These are phyloP conservation scores for Erannis defoliaria DNA, from an alignment of 2,888 invertebrate genomes.

Conservation along the genomic window DNA sequence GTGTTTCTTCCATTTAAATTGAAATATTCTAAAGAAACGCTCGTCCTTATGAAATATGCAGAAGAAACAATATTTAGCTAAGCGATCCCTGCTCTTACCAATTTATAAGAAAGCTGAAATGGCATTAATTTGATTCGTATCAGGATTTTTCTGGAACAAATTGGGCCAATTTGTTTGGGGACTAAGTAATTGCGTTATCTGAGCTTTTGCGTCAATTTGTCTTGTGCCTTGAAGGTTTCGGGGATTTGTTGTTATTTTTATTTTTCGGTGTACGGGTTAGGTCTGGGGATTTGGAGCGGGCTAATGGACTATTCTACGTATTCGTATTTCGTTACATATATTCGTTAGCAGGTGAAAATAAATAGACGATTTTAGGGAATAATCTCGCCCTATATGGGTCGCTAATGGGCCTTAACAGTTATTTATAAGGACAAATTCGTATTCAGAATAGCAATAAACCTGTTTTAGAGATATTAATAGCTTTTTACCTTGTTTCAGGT, in stretches of 20 bases:
- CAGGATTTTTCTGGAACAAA: slow-evolving; percentile 43
- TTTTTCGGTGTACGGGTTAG: slow-evolving; percentile 21
- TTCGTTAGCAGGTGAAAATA: background rate
- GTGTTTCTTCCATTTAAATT: slow-evolving; percentile 22
- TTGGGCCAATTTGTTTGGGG: slow-evolving; percentile 46
- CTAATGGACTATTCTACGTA: background rate
- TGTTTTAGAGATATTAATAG: background rate
- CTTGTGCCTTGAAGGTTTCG: slow-evolving; percentile 19
- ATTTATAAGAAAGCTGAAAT: slow-evolving; percentile 37
- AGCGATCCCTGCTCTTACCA: slow-evolving; percentile 30
- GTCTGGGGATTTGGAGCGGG: background rate
- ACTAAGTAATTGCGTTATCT: slow-evolving; percentile 47
- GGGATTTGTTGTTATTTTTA: slow-evolving; percentile 36
- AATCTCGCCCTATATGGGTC: no score
- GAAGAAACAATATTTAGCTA: slow-evolving; percentile 26
- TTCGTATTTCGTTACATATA: no score
- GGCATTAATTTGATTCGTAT: slow-evolving; percentile 45
- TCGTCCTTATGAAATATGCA: slow-evolving; percentile 28
- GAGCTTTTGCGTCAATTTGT: slow-evolving; percentile 41
- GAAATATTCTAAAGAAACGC: slow-evolving; percentile 10
- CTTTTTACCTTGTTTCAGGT: background rate
- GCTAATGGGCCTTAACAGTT: no score
- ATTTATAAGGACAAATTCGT: no score
- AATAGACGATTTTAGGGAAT: no score
- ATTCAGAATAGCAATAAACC: no score